Percentiles rank a stretch among this genome's conserved stretches.
Evolutionary conservation across 37 sponge, comb jelly and placozoan species (phyloP).

Genomic region (Ianthella basta): DNA sequence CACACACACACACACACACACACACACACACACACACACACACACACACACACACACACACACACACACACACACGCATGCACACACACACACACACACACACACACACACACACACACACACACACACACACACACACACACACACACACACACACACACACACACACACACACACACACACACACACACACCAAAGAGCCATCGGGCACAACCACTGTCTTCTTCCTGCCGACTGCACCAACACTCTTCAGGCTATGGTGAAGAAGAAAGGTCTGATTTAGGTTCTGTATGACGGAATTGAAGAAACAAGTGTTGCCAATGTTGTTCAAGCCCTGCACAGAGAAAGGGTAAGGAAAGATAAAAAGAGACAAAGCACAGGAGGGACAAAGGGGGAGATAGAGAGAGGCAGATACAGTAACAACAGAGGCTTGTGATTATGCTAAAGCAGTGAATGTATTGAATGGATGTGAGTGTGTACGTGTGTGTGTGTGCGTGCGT

Average conservation of each 20-base stretch:
- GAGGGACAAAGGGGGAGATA: too few relatives aligned
- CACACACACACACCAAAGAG: constrained; percentile 14
- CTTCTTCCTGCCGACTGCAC: not conserved
- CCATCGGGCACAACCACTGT: not conserved
- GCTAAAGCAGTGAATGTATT: too few relatives aligned
- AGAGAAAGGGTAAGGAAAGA: not conserved
- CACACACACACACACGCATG: constrained; percentile 19
- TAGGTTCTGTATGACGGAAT: constrained; percentile 71
- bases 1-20: not conserved
- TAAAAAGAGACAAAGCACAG: too few relatives aligned
- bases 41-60: not conserved
- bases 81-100: constrained; percentile 23
- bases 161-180: too few relatives aligned
- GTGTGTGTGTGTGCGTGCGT: too few relatives aligned
- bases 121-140: too few relatives aligned
- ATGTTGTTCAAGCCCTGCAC: constrained; percentile 75
- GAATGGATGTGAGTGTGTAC: too few relatives aligned
- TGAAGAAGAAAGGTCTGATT: constrained; percentile 20
- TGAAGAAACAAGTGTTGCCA: constrained; percentile 92
- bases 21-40: not conserved
- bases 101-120: too few relatives aligned
- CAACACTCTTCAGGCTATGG: not conserved
- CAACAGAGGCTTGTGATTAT: too few relatives aligned
- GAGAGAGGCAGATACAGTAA: too few relatives aligned
- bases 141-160: too few relatives aligned